Percentiles rank a stretch among this genome's conserved stretches.
These are phyloP conservation scores for Microcebus tavaratra DNA, from an alignment of 2,113 vertebrate genomes.

Conservation along the genomic window DNA sequence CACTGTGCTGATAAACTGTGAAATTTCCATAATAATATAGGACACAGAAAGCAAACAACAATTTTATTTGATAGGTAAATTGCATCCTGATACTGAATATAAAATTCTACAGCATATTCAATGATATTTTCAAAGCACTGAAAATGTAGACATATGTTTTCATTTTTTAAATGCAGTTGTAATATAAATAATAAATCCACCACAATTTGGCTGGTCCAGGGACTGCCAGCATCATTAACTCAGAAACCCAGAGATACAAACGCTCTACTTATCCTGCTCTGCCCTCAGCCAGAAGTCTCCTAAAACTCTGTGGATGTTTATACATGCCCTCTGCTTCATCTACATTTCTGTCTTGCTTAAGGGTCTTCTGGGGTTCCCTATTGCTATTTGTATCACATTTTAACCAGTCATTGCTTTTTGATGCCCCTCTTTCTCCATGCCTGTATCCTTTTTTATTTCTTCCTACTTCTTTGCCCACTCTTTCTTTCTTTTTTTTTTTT, in stretches of 20 bases:
- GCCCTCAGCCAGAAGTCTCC: conserved; percentile 56
- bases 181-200: conserved; percentile 81
- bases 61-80: conserved; percentile 85
- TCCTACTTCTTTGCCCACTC: neutral
- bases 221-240: conserved; percentile 73
- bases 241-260: conserved; percentile 65
- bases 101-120: conserved; percentile 76
- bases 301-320: conserved; percentile 16
- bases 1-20: conserved; percentile 80
- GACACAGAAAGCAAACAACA: conserved; percentile 82
- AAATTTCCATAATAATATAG: conserved; percentile 84
- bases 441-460: neutral
- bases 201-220: conserved; percentile 70
- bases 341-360: conserved; percentile 36
- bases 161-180: conserved; percentile 80
- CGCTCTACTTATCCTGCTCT: conserved; percentile 35
- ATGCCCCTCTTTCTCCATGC: conserved; percentile 32
- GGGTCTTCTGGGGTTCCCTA: conserved; percentile 48
- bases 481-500: too few species aligned
- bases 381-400: conserved; percentile 51
- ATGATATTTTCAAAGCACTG: conserved; percentile 61
- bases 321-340: conserved; percentile 30
- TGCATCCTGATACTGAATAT: conserved; percentile 81
- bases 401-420: conserved; percentile 37
- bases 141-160: conserved; percentile 73